Percentiles rank a stretch among this genome's conserved stretches.
Conservation (phyloP, 2,888 invertebrate genomes). For the Nymphalis polychloros region DNA sequence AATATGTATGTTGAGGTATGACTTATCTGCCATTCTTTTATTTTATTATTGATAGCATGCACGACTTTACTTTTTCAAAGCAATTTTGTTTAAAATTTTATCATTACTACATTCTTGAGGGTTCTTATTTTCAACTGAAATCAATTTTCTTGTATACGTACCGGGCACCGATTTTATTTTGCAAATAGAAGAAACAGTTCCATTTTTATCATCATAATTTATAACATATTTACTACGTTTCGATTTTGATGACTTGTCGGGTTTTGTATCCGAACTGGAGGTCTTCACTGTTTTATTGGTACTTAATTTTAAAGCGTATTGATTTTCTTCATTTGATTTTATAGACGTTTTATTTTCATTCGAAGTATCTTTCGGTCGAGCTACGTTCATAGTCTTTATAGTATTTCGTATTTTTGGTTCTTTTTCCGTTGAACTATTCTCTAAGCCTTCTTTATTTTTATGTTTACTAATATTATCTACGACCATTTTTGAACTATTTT, state of each 20-base stretch:
- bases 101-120: constrained; percentile 55
- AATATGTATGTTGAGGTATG: constrained; percentile 56
- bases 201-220: constrained; percentile 76
- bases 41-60: constrained; percentile 60
- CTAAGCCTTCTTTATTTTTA: background rate
- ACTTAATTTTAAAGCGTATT: constrained; percentile 26
- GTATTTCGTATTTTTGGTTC: constrained; percentile 34
- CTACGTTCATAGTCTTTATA: constrained; percentile 13
- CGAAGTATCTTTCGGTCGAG: constrained; percentile 1
- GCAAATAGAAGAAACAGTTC: constrained; percentile 72
- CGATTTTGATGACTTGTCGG: constrained; percentile 47
- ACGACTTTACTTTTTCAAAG: constrained; percentile 76
- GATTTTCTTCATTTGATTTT: constrained; percentile 35
- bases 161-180: constrained; percentile 62
- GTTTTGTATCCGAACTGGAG: constrained; percentile 36
- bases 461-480: constrained; percentile 1
- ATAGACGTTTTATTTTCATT: constrained; percentile 21
- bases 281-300: constrained; percentile 34
- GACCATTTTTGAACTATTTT: background rate
- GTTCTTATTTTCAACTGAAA: constrained; percentile 57
- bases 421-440: constrained; percentile 7
- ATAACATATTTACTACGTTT: constrained; percentile 70
- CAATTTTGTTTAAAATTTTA: constrained; percentile 62
- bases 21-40: constrained; percentile 44
- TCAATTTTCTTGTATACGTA: constrained; percentile 57